Evolutionary conservation across 2,113 vertebrate genomes (phyloP).

Genomic region (Oncorhynchus kisutch): DNA sequence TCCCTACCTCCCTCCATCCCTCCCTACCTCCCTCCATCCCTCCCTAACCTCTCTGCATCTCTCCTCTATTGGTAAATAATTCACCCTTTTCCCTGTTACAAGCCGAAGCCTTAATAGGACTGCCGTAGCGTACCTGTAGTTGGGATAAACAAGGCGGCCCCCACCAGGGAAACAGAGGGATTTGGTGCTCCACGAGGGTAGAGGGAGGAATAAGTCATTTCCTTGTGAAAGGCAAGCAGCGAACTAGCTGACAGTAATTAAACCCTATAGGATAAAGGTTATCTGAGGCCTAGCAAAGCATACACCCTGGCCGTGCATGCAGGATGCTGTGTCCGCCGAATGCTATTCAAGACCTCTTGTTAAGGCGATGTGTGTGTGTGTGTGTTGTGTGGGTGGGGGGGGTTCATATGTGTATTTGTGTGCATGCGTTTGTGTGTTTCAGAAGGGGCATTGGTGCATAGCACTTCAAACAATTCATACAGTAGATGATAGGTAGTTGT

Average conservation of each 20-base stretch:
- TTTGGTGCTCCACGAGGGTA: conserved; percentile 71
- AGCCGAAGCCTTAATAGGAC: conserved; percentile 75
- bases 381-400: conserved; percentile 33
- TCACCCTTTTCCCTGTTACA: conserved; percentile 75
- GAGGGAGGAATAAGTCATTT: conserved; percentile 74
- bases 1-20: too few species aligned
- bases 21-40: conserved; percentile 22
- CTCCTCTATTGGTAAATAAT: conserved; percentile 77
- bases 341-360: conserved; percentile 72
- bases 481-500: not conserved
- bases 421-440: conserved; percentile 3
- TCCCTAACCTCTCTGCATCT: conserved; percentile 15
- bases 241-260: conserved; percentile 77
- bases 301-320: conserved; percentile 56
- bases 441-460: not conserved
- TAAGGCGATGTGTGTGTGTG: conserved; percentile 51
- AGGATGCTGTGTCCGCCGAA: conserved; percentile 60
- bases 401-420: not conserved
- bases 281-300: conserved; percentile 74
- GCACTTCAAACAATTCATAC: not conserved
- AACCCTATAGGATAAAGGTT: conserved; percentile 81
- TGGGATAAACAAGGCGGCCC: conserved; percentile 72
- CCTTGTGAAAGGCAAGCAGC: conserved; percentile 74
- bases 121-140: conserved; percentile 70
- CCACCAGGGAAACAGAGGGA: conserved; percentile 73